Base-by-base conservation (phyloP, 1,140 invertebrate genomes). In the Pseudobourletiella spinata region DNA sequence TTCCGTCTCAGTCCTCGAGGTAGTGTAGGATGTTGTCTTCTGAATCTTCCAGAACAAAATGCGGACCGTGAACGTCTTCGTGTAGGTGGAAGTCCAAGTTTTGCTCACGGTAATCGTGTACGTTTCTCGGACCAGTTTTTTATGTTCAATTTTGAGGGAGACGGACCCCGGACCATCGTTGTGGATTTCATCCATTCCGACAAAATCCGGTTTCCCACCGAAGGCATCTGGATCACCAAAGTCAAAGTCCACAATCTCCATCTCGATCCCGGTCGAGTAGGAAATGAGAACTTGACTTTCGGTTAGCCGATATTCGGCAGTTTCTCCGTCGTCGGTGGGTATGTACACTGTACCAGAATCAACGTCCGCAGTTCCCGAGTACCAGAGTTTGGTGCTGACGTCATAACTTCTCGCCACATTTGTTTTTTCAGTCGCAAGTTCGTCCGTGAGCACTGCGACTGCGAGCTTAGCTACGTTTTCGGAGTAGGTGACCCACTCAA, bases 211-310 rank as follows among this genome's bases (percentile, higher is more conserved):
- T 0, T 25, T n/a, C 1, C 24, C 25, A 1, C n/a, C 42, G 14
- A 59, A 59, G 29, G 57, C 39, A 26, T 58, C 42, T 0, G 22
- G 25, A 3, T 28, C 57, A n/a, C n/a, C n/a, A 48, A 59, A 50
- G 3, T 29, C 1, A 29, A 59, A 59, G 29, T 59, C 28, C 1
- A 20, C 32, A 18, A 59, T 48, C 28, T 50, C n/a, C 2, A 59
- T 14, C 20, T 15, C 16, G 1, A 59, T 39, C 16, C 57, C 57
- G 24, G 25, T 30, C 3, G 57, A 59, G 32, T 18, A 59, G 3
- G 57, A 48, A 1, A 25, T 14, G 2, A 59, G 4, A 1, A 59
- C 43, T 18, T 59, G 42, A 24, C 24, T 44, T 29, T 44, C n/a
- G 15, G 14, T 16, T 3, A 3, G 24, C 1, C 2, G 18, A 22